Conservation (phyloP, 2,888 invertebrate species). For the Cheilosia variabilis region DNA sequence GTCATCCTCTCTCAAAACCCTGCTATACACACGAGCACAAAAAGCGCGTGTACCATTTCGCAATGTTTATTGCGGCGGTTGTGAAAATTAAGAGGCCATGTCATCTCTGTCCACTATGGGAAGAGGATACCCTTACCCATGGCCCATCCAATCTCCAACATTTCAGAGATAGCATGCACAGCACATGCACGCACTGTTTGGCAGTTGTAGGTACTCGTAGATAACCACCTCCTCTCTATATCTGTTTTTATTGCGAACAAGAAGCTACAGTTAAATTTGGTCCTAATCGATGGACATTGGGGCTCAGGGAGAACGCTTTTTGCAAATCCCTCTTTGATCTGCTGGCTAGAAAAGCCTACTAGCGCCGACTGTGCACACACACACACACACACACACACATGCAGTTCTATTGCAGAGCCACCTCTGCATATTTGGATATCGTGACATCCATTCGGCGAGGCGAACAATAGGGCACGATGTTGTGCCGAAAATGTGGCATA, state of each 20-base stretch:
- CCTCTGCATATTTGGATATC: conserved; percentile 50
- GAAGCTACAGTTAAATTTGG: conserved; percentile 63
- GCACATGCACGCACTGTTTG: conserved; percentile 61
- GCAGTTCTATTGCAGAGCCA: conserved; percentile 25
- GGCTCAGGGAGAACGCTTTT: conserved; percentile 52
- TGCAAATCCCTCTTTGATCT: conserved; percentile 67
- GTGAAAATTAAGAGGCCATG: conserved; percentile 75
- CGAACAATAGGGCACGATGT: conserved; percentile 67
- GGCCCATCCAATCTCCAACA: conserved; percentile 29
- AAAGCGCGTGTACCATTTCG: conserved; percentile 71
- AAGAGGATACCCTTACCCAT: conserved; percentile 13
- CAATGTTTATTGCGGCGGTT: conserved; percentile 74
- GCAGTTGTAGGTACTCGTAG: conserved; percentile 47
- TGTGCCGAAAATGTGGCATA: conserved; percentile 59
- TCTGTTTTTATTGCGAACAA: conserved; percentile 60
- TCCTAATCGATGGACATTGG: conserved; percentile 65
- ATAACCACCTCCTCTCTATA: conserved; percentile 33
- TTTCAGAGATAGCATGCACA: conserved; percentile 18
- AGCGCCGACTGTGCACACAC: conserved; percentile 38
- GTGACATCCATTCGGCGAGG: conserved; percentile 57
- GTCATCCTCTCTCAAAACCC: conserved; percentile 11
- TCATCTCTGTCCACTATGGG: conserved; percentile 49
- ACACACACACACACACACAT: background rate
- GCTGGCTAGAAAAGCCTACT: conserved; percentile 29
- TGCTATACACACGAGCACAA: conserved; percentile 45